Conservation (phyloP, 1,140 invertebrate species). For the Drosophila seguyi region DNA sequence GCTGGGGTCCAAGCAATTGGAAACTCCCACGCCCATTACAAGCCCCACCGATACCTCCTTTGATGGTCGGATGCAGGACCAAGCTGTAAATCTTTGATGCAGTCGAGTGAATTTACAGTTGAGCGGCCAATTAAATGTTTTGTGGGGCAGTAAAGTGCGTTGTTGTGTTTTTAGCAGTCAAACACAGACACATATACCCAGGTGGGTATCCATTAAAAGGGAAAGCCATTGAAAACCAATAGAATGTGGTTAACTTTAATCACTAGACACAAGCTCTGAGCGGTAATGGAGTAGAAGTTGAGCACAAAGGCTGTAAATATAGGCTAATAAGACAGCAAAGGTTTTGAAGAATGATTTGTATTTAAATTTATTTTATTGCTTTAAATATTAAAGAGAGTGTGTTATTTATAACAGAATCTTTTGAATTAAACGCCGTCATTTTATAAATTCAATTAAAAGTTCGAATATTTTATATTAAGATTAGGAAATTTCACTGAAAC, state of each 20-base stretch:
- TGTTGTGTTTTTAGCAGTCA: conserved; percentile 54
- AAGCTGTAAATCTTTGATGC: conserved; percentile 64
- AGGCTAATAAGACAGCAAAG: background rate
- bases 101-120: conserved; percentile 65
- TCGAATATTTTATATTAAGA: background rate
- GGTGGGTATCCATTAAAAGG: conserved; percentile 29
- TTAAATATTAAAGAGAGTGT: background rate
- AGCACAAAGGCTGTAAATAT: background rate
- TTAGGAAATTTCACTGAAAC: background rate
- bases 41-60: background rate
- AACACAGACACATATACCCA: conserved; percentile 8
- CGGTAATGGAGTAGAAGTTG: background rate
- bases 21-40: conserved; percentile 35
- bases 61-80: conserved; percentile 24
- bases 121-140: conserved; percentile 63
- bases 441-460: background rate
- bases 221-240: conserved; percentile 40
- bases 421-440: background rate
- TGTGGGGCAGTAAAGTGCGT: conserved; percentile 55
- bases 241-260: conserved; percentile 36
- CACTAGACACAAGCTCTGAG: background rate
- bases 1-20: conserved; percentile 46
- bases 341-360: background rate
- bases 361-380: background rate
- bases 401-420: background rate